Evolutionary conservation across 2,113 vertebrate genomes (phyloP), one percentile per base, ranked within the genome.

Genomic region (Athene cunicularia): DNA sequence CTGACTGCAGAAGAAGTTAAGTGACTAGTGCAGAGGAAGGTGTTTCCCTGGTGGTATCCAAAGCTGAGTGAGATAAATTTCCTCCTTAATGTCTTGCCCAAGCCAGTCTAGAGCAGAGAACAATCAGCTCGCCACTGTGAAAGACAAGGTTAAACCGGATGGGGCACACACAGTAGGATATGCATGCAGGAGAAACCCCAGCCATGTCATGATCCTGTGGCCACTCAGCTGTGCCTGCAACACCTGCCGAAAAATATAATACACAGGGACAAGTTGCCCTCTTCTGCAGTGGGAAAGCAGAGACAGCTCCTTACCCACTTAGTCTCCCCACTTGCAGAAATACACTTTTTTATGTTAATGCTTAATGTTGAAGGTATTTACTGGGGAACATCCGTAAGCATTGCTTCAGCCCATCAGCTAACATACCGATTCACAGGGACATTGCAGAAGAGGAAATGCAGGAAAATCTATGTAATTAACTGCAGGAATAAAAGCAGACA

Each of bases 401-500:
- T 72, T 85, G 22, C 41, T 92, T 96, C 68, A 79, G 33, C 43
- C 64, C 33, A 23, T 55, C 86, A 58, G 33, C 68, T 64, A 49
- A 82, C 24, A 28, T 47, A 77, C 50, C 2, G 3, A 60, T 58
- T 79, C 59, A 15, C 27, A 75, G 63, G 33, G 37, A 71, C 67
- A 56, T 52, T 88, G 86, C 68, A 74, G 67, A 67, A 86, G 24
- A 90, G 80, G 64, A 96, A 89, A 81, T 94, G 64, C 86, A 92
- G 96, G 82, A 72, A 81, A 83, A 94, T 60, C 88, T 90, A 2
- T 92, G 43, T 80, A 92, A 91, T 95, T 95, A 95, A 93, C 83
- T 95, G 76, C 95, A 95, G 72, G 75, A 88, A 50, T 90, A 83
- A 92, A 88, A 80, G 53, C 77, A 92, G 76, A 56, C 28, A 74